Evolutionary conservation across 2,888 invertebrate species (phyloP), one percentile per base, ranked within the genome.

Genomic region (Andricus quercusramuli): DNA sequence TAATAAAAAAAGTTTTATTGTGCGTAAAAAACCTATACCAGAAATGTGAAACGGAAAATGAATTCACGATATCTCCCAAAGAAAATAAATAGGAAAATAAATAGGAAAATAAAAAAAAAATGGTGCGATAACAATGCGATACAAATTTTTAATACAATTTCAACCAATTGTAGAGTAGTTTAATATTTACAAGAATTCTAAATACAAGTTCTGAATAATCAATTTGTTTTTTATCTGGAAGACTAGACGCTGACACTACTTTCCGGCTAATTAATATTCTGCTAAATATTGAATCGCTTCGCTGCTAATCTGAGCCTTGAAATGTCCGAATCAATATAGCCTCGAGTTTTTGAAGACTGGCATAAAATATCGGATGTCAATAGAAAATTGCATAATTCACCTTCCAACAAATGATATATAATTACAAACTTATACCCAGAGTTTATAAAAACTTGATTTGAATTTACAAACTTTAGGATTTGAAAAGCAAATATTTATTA

Each of bases 301-400:
- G 11, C 74, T 56, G 74, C 74, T 74, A 74, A 56, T 74, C 51
- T 56, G 56, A 74, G 56, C 56, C 74, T 74, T 74, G 74, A 56
- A 74, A 74, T 22, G 29, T 74, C 74, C 32, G 56, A 74, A 56
- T 32, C 51, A 70, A 9, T 47, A 70, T 47, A 32, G 51, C 47
- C 74, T 74, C 47, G 32, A 56, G 74, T 74, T 74, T 74, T 74
- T 74, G 56, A 74, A 56, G 56, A 56, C 74, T 74, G 29, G 51
- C 17, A 51, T 74, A 56, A n/a, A 20, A 74, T 74, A 74, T 74
- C 74, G 32, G 56, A 74, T 74, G 74, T 56, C 74, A 74, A 74
- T 56, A n/a, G 51, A 51, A 74, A 74, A 56, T 74, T 74, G 74
- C 74, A 37, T 74, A 74, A 74, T 74, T 74, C 56, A n/a, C 56